Conservation (phyloP, 2,888 invertebrate genomes). For the Phengaris arion region DNA sequence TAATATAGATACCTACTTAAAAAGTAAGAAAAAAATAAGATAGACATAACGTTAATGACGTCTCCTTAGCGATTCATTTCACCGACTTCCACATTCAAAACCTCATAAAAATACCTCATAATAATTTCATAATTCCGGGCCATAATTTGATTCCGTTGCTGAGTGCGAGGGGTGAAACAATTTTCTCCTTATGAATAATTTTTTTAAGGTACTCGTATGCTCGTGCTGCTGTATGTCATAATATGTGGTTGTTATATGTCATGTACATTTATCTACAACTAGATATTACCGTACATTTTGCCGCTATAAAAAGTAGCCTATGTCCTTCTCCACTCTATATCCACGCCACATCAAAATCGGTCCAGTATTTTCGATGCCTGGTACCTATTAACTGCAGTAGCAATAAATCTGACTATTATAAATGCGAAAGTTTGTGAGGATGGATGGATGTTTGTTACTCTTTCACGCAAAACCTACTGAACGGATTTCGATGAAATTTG, state of each 20-base stretch:
- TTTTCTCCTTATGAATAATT: conserved; percentile 78
- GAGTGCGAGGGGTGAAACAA: conserved; percentile 68
- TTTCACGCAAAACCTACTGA: no score
- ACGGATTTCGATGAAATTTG: no score
- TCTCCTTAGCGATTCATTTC: conserved; percentile 1
- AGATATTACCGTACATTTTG: conserved; percentile 49
- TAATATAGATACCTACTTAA: no score
- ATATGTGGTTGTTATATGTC: conserved; percentile 56
- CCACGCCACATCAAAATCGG: no score
- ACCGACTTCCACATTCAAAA: conserved; percentile 4
- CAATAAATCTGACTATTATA: no score
- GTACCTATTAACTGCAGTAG: no score
- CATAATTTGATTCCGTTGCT: conserved; percentile 72
- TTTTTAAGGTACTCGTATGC: conserved; percentile 69
- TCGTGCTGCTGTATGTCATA: conserved; percentile 49
- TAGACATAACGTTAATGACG: not conserved
- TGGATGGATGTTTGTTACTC: no score
- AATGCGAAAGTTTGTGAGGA: no score
- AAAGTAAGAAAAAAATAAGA: not conserved
- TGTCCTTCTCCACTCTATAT: conserved; percentile 30
- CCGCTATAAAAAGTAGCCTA: conserved; percentile 28
- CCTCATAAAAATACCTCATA: conserved; percentile 32
- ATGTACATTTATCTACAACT: not conserved
- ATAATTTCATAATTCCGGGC: conserved; percentile 43
- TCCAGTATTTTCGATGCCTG: no score